Conservation (phyloP, 2,797 vertebrate species). For the Ctenochaetus hawaiiensis region DNA sequence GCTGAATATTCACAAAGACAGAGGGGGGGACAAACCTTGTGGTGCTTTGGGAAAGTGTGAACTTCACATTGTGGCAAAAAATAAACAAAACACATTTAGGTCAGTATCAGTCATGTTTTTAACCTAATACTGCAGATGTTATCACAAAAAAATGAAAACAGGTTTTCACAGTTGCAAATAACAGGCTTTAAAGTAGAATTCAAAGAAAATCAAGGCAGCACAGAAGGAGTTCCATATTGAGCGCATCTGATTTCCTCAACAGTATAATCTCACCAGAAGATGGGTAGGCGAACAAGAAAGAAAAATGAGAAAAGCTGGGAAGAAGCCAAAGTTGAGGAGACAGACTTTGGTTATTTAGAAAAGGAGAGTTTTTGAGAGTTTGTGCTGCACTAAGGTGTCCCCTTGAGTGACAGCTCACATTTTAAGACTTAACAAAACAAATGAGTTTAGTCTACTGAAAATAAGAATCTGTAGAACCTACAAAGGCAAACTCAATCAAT, state of each 20-base stretch:
- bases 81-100: constrained; percentile 37
- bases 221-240: constrained; percentile 36
- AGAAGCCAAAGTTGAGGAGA: constrained; percentile 17
- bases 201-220: constrained; percentile 22
- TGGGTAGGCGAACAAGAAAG: constrained; percentile 2
- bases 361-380: constrained; percentile 13
- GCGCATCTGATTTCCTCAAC: constrained; percentile 19
- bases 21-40: not conserved
- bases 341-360: not conserved
- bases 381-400: constrained; percentile 6
- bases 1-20: constrained; percentile 31
- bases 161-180: constrained; percentile 26
- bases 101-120: constrained; percentile 4
- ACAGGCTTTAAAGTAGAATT: constrained; percentile 11
- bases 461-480: constrained; percentile 24
- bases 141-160: constrained; percentile 4
- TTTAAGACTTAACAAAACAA: constrained; percentile 16
- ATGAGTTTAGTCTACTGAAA: constrained; percentile 16
- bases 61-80: constrained; percentile 21
- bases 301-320: constrained; percentile 27
- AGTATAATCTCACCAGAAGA: constrained; percentile 21
- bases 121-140: not conserved
- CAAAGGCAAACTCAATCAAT: constrained; percentile 17
- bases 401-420: constrained; percentile 27
- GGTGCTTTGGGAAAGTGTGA: not conserved